A percentile compares a stretch with the other conserved stretches of the same genome.
These are phyloP conservation scores for Argya squamiceps DNA, from an alignment of 2,797 vertebrate genomes.

Conservation along the genomic window DNA sequence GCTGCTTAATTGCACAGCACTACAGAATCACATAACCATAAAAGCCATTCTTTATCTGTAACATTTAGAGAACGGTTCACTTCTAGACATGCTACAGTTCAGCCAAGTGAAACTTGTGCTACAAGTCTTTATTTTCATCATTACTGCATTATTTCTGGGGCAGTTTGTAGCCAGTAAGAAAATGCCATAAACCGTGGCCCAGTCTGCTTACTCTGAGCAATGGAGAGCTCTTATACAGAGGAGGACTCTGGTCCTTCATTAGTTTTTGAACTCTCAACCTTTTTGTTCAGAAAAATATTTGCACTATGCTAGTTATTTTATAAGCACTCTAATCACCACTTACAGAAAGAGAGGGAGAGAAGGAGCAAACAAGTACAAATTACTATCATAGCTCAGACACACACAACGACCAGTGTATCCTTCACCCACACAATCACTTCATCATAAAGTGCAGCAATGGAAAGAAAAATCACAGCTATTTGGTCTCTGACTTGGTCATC, in stretches of 20 bases:
- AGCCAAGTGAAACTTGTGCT: background rate
- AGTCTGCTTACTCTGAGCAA: background rate
- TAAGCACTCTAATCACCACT: background rate
- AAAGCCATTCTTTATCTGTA: background rate
- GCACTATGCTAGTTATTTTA: constrained; percentile 49
- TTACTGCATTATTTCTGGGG: background rate
- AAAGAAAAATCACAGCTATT: background rate
- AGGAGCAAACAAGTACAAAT: constrained; percentile 14
- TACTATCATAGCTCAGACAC: background rate
- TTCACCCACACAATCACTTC: constrained; percentile 32
- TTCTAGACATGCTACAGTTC: background rate
- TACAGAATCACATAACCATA: background rate
- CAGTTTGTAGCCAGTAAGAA: background rate
- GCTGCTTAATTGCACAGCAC: background rate
- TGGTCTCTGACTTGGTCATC: background rate
- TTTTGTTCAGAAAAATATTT: constrained; percentile 36
- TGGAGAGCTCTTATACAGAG: background rate
- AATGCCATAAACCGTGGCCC: background rate
- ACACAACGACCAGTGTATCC: background rate
- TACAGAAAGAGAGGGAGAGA: background rate
- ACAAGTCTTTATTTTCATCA: background rate
- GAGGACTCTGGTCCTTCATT: background rate
- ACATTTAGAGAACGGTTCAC: background rate
- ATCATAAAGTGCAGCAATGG: background rate
- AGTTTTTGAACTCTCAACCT: background rate